A percentile compares a stretch with the other conserved stretches of the same genome.
These are phyloP conservation scores for Drosophila conformis DNA, from an alignment of 2,888 invertebrate genomes.

Conservation along the genomic window DNA sequence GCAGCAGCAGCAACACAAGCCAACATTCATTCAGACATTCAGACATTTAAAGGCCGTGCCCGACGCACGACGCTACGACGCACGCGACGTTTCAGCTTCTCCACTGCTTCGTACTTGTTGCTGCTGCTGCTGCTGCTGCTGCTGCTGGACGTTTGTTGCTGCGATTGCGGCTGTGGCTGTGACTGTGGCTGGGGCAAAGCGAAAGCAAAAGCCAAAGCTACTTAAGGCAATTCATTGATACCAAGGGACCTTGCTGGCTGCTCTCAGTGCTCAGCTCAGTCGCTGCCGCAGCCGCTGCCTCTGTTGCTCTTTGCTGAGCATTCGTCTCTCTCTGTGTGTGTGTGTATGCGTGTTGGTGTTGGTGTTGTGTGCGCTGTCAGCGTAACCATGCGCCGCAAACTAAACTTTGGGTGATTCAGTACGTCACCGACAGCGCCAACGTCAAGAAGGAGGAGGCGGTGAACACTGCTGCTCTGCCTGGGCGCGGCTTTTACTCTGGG, in stretches of 20 bases:
- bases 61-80: constrained; percentile 12
- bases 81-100: constrained; percentile 14
- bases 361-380: constrained; percentile 44
- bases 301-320: constrained; percentile 7
- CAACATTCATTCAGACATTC: constrained; percentile 56
- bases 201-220: constrained; percentile 27
- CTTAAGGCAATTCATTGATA: constrained; percentile 67
- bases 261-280: constrained; percentile 6
- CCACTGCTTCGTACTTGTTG: constrained; percentile 48
- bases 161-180: constrained; percentile 5
- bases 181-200: constrained; percentile 10
- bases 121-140: constrained; percentile 18
- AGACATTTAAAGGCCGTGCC: constrained; percentile 27
- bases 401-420: constrained; percentile 73
- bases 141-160: constrained; percentile 30
- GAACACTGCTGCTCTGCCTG: constrained; percentile 59
- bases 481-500: constrained; percentile 48
- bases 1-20: constrained; percentile 5
- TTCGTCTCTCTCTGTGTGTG: constrained; percentile 15
- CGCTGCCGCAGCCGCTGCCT: constrained; percentile 5
- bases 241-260: constrained; percentile 26
- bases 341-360: constrained; percentile 21
- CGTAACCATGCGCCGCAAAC: constrained; percentile 66
- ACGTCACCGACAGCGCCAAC: constrained; percentile 77
- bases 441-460: constrained; percentile 79